Evolutionary conservation across 2,888 invertebrate species (phyloP).

Genomic region (Griposia aprilina): DNA sequence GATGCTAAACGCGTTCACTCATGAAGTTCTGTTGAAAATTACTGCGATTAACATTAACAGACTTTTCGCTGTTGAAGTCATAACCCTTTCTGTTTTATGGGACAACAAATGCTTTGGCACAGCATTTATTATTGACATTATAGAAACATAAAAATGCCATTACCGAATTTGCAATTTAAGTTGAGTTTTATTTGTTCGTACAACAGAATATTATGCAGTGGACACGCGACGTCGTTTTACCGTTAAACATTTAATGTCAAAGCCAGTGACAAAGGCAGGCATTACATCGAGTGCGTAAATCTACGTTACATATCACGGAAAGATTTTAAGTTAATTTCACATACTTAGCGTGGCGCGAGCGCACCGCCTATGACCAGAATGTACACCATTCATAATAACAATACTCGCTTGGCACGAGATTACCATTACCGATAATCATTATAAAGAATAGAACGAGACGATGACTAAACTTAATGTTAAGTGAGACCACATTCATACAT

Average conservation of each 20-base stretch:
- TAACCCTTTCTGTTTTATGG: slow-evolving; percentile 46
- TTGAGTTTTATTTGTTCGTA: slow-evolving; percentile 31
- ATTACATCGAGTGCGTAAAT: slow-evolving; percentile 63
- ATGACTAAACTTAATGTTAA: slow-evolving; percentile 84
- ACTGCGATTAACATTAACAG: slow-evolving; percentile 17
- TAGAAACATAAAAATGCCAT: slow-evolving; percentile 51
- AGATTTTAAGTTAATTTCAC: slow-evolving; percentile 76
- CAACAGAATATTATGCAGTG: slow-evolving; percentile 43
- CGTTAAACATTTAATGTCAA: slow-evolving; percentile 48
- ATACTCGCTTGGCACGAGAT: slow-evolving; percentile 81
- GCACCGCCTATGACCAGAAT: slow-evolving; percentile 89
- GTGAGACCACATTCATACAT: slow-evolving; percentile 86
- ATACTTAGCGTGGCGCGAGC: slow-evolving; percentile 79
- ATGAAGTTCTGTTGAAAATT: slow-evolving; percentile 50
- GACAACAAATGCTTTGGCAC: slow-evolving; percentile 44
- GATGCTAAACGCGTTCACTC: slow-evolving; percentile 48
- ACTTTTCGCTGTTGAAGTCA: slow-evolving; percentile 30
- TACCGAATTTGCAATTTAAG: slow-evolving; percentile 38
- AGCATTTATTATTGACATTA: slow-evolving; percentile 48
- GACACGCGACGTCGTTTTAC: slow-evolving; percentile 42
- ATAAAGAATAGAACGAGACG: slow-evolving; percentile 77
- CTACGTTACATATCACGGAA: slow-evolving; percentile 74
- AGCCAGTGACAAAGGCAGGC: slow-evolving; percentile 71
- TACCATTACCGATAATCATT: slow-evolving; percentile 75
- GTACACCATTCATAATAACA: slow-evolving; percentile 86